A percentile compares a stretch with the other conserved stretches of the same genome.
phyloP scores from a whole-genome alignment of 2,888 invertebrate genomes.

The Empis stercorea region DNA sequence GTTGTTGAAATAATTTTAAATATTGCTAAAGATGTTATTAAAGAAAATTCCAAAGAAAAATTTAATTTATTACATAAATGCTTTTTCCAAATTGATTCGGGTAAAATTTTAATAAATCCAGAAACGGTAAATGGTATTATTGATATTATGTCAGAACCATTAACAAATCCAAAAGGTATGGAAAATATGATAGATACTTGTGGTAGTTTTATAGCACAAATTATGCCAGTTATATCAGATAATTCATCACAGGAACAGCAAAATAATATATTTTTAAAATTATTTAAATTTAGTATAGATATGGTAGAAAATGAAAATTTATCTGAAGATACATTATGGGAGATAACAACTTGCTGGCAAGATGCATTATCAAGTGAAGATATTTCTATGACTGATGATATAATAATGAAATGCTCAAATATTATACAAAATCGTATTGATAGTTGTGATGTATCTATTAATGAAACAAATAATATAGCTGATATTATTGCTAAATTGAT shows the following conservation, averaged over 20 bases:
- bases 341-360: slow-evolving; percentile 45
- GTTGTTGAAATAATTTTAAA: slow-evolving; percentile 22
- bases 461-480: slow-evolving; percentile 21
- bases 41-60: slow-evolving; percentile 24
- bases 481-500: slow-evolving; percentile 26
- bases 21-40: slow-evolving; percentile 23
- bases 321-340: slow-evolving; percentile 41
- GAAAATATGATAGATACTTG: slow-evolving; percentile 37
- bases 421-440: slow-evolving; percentile 19
- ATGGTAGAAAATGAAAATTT: slow-evolving; percentile 25
- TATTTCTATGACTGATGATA: slow-evolving; percentile 20
- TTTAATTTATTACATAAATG: slow-evolving; percentile 33
- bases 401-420: slow-evolving; percentile 21
- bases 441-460: slow-evolving; percentile 1
- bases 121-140: slow-evolving; percentile 28
- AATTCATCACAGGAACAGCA: slow-evolving; percentile 34
- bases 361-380: slow-evolving; percentile 38
- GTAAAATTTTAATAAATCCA: slow-evolving; percentile 28
- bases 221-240: slow-evolving; percentile 39
- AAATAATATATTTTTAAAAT: slow-evolving; percentile 35
- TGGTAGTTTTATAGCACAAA: slow-evolving; percentile 40
- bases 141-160: slow-evolving; percentile 23
- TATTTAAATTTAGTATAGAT: slow-evolving; percentile 38
- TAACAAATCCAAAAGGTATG: slow-evolving; percentile 15
- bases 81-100: slow-evolving; percentile 33